Base-by-base conservation (phyloP, 2,888 invertebrate genomes). In the Chloroclystis v-ata region DNA sequence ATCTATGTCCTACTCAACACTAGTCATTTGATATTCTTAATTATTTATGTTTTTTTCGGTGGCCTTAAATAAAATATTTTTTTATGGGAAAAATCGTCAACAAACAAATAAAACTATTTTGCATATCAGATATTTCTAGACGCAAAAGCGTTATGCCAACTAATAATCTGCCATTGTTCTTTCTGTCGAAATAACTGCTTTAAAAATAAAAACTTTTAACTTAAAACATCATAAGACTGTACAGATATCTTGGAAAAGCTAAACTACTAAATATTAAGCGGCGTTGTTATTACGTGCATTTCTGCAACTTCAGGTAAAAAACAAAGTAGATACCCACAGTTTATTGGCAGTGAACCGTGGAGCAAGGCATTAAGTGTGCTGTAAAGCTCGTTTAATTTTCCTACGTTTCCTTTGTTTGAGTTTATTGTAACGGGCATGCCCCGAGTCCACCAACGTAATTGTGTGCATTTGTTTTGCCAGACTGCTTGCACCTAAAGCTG, bases 201-300 rank as follows among this genome's bases (percentile, higher is more conserved):
- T 14, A n/a, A 11, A 37, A 43, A 29, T 49, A 9, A 14, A 43
- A 35, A 33, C 33, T 16, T 47, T 45, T 44, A 25, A 30, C 39
- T 44, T 41, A 39, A 56, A 49, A 51, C 51, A 43, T 48, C 47
- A 54, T 52, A 45, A 29, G 37, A 46, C 24, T 44, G 37, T 42
- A 55, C 44, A 40, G 43, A 47, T 51, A 52, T 43, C 56, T 49
- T 26, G 25, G 52, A 37, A 49, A 54, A 46, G 47, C 48, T 50
- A 26, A 43, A 26, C 30, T 46, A 32, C 37, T 30, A 47, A 46
- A 37, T 35, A 48, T 48, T 45, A 46, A 47, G 43, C 45, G 10
- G 28, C 30, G 38, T 30, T 28, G 28, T 44, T 52, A 53, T 39
- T 20, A 8, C 4, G 5, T 13, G n/a, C n/a, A 32, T 33, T 16